phyloP scores from a whole-genome alignment of 53 echinoderm and acorn worm genomes.

The Paracentrotus lividus region DNA sequence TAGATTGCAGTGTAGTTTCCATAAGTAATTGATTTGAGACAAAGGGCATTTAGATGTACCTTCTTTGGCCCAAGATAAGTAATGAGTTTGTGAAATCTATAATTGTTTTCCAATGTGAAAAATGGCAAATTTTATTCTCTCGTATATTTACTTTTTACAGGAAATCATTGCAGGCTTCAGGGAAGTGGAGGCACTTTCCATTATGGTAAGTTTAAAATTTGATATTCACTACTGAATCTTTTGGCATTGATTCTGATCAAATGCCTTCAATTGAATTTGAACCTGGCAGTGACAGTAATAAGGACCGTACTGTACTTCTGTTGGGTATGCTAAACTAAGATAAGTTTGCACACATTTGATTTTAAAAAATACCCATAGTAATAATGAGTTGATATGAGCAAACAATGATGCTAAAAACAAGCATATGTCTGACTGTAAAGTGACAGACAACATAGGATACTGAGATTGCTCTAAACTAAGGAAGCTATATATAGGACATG shows the following conservation, averaged over 20 bases:
- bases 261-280: no score
- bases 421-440: constrained; percentile 26
- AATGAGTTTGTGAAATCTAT: no score
- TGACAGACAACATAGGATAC: background rate
- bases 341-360: no score
- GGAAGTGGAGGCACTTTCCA: background rate
- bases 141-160: background rate
- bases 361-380: no score
- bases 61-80: background rate
- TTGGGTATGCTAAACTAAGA: no score
- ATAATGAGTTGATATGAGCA: background rate
- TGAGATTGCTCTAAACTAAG: background rate
- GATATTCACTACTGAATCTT: no score
- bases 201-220: background rate
- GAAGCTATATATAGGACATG: background rate
- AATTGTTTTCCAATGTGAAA: no score
- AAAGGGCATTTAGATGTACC: no score
- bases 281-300: no score
- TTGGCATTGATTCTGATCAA: no score
- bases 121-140: background rate
- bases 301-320: no score
- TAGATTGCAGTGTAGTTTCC: background rate
- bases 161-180: background rate
- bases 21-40: background rate
- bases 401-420: constrained; percentile 1